These are phyloP conservation scores for Xenopus laevis DNA, from an alignment of 2,113 vertebrate species.

Conservation along the genomic window DNA sequence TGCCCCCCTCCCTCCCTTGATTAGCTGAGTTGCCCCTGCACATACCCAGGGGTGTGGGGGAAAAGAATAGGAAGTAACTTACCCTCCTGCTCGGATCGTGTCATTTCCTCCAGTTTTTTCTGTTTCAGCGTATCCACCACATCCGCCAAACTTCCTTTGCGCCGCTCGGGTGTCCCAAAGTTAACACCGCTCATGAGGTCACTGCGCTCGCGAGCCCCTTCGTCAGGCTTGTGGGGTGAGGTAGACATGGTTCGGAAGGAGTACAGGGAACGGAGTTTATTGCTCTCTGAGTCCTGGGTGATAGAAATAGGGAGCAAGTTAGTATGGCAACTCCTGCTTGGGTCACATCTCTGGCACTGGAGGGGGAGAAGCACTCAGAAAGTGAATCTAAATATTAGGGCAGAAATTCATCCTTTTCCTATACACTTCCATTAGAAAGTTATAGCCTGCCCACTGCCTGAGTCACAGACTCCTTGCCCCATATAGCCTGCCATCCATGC, in stretches of 20 bases:
- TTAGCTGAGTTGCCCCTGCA: no score
- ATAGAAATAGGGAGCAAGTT: conserved; percentile 56
- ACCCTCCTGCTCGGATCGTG: conserved; percentile 97
- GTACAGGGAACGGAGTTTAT: conserved; percentile 98
- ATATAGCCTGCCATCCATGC: no score
- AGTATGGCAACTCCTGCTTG: background rate
- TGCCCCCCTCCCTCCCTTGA: no score
- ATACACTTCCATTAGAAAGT: no score
- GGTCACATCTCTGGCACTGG: background rate
- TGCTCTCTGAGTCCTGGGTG: conserved; percentile 92
- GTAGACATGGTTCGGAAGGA: conserved; percentile 99
- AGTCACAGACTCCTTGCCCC: no score
- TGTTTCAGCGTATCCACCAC: conserved; percentile 98
- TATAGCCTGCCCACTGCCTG: no score
- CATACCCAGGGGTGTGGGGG: background rate
- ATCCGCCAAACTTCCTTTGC: conserved; percentile 97
- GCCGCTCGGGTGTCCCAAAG: conserved; percentile 95
- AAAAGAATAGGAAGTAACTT: conserved; percentile 57
- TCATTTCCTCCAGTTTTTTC: conserved; percentile 99
- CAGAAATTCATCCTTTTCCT: no score
- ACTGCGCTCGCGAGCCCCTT: conserved; percentile 90
- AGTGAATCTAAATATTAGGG: background rate
- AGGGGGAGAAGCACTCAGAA: no score
- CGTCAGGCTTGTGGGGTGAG: conserved; percentile 97
- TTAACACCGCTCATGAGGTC: conserved; percentile 92